Evolutionary conservation across 2,113 vertebrate species (phyloP).

Genomic region (Ceratotherium simum): DNA sequence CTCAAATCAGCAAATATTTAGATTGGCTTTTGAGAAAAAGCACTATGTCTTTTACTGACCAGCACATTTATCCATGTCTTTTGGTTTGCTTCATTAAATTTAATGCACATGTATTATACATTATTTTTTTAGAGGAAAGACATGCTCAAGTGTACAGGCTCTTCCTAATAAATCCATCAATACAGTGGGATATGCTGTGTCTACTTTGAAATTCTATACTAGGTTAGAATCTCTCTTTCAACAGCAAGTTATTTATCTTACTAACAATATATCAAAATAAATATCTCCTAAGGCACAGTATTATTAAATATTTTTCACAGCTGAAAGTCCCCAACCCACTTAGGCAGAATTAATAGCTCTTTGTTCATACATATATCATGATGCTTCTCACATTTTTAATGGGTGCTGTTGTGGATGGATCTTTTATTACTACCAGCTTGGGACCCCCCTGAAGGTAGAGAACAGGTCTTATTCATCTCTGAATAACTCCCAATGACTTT

Average conservation of each 20-base stretch:
- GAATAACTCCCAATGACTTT: slow-evolving; percentile 29
- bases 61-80: slow-evolving; percentile 26
- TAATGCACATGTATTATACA: neutral
- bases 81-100: slow-evolving; percentile 60
- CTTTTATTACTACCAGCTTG: slow-evolving; percentile 41
- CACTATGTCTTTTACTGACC: slow-evolving; percentile 17
- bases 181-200: neutral
- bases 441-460: neutral
- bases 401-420: neutral
- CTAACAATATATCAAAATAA: slow-evolving; percentile 73
- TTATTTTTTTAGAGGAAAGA: slow-evolving; percentile 60
- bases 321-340: slow-evolving; percentile 55
- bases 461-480: slow-evolving; percentile 6
- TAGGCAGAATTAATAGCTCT: slow-evolving; percentile 58
- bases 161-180: slow-evolving; percentile 60
- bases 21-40: neutral
- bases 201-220: slow-evolving; percentile 52
- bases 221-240: slow-evolving; percentile 69
- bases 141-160: neutral
- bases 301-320: slow-evolving; percentile 72
- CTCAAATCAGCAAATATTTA: slow-evolving; percentile 37
- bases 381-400: slow-evolving; percentile 51
- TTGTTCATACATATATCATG: slow-evolving; percentile 10
- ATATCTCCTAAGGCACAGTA: slow-evolving; percentile 52
- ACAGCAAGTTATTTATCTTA: slow-evolving; percentile 72